Base-by-base conservation (phyloP, 2,113 vertebrate genomes). In the Climacteris rufus region DNA sequence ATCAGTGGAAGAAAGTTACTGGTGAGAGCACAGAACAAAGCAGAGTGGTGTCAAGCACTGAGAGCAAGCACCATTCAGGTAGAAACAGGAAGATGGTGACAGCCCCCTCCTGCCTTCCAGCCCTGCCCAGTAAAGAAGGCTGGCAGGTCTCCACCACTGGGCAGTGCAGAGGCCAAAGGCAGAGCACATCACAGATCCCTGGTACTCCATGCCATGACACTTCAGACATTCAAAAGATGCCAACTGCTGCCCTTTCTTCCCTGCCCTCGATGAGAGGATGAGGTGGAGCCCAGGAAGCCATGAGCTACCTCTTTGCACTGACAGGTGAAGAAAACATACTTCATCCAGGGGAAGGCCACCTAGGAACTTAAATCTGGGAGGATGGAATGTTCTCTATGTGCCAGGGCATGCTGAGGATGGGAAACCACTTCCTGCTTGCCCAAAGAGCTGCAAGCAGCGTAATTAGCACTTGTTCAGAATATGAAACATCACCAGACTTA, bases 341-440 rank as follows among this genome's bases (percentile, higher is more conserved):
- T 64, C 37, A 56, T 44, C 6, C 15, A 68, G 20, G 11, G 28
- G 8, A 59, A 85, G 28, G 57, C 53, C 78, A 83, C 17, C 61
- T 21, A 49, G 35, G 49, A 77, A 49, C 11, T 56, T 35, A 42
- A 31, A 31, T 45, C 24, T 4, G 9, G 20, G 23, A 86, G 57
- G 45, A 80, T 60, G 71, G 45, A 90, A 83, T 49, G 72, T 79
- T 92, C 37, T 20, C 13, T 66, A 56, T 47, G 54, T 68, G 61
- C 63, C 80, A n/a, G 45, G 45, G 45, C 80, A 80, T 40, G 79
- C 66, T 54, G 68, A 80, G 45, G 50, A 57, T 61, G 66, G 75
- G 50, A 93, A 96, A 96, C 50, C 92, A 92, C 82, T 92, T 81
- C 87, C 83, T 89, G 65, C 76, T 39, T 30, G 18, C 23, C 45